A percentile compares a stretch with the other conserved stretches of the same genome.
Evolutionary conservation across 2,888 invertebrate genomes (phyloP).

Genomic region (Lapara coniferarum): DNA sequence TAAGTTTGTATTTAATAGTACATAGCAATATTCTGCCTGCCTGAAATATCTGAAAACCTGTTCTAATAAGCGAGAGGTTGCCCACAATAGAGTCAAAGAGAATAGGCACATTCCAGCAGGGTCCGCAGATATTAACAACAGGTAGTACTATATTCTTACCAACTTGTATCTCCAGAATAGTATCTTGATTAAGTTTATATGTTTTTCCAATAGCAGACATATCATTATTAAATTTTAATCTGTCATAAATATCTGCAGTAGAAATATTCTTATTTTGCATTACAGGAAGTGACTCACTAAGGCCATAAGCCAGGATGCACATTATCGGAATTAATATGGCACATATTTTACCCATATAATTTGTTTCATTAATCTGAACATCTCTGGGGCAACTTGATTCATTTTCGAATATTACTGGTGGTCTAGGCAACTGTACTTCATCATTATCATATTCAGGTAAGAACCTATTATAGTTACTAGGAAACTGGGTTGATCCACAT

Average conservation of each 20-base stretch:
- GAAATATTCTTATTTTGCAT: neutral
- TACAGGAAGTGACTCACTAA: neutral
- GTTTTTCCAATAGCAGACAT: slow-evolving; percentile 58
- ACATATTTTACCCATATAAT: neutral
- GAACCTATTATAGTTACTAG: neutral
- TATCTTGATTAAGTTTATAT: slow-evolving; percentile 62
- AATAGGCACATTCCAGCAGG: too few relatives aligned
- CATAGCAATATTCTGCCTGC: neutral
- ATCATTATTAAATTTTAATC: slow-evolving; percentile 60
- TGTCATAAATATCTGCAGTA: slow-evolving; percentile 46
- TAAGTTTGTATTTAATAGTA: neutral
- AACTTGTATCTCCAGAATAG: slow-evolving; percentile 63
- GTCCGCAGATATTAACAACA: too few relatives aligned
- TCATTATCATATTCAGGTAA: neutral
- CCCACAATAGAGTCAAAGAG: too few relatives aligned
- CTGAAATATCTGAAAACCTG: neutral
- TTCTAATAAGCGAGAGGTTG: neutral
- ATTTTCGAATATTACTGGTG: neutral
- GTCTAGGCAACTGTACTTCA: neutral
- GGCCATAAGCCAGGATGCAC: neutral
- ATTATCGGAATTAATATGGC: neutral
- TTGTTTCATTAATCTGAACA: neutral
- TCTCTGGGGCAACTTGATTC: neutral
- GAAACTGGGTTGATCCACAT: neutral
- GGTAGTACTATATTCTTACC: slow-evolving; percentile 51